Evolutionary conservation across 2,888 invertebrate genomes (phyloP).

Genomic region (Polia nebulosa): DNA sequence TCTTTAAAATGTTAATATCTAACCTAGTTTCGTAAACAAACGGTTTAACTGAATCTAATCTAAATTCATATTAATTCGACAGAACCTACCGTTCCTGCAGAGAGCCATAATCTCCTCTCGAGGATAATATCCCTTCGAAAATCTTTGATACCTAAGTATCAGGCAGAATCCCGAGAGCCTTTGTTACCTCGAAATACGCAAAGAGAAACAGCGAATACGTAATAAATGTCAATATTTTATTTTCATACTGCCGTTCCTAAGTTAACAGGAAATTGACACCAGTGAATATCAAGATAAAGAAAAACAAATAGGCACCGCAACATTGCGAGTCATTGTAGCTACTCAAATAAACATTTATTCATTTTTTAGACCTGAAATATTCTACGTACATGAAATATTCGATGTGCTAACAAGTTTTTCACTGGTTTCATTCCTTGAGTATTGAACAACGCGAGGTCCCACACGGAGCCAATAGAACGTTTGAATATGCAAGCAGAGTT

Average conservation of each 20-base stretch:
- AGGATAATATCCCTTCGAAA: slow-evolving; percentile 69
- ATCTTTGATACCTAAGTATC: slow-evolving; percentile 73
- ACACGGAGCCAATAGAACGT: slow-evolving; percentile 45
- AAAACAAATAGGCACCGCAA: slow-evolving; percentile 20
- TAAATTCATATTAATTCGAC: slow-evolving; percentile 50
- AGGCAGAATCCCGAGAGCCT: slow-evolving; percentile 69
- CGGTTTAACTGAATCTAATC: slow-evolving; percentile 21
- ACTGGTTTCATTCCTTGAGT: slow-evolving; percentile 36
- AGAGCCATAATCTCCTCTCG: slow-evolving; percentile 67
- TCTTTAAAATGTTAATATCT: not conserved
- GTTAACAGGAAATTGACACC: slow-evolving; percentile 54
- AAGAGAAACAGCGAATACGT: slow-evolving; percentile 52
- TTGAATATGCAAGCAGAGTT: slow-evolving; percentile 55
- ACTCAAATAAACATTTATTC: slow-evolving; percentile 1
- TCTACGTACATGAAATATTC: not conserved
- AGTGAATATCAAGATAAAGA: slow-evolving; percentile 22
- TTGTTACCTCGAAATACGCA: slow-evolving; percentile 67
- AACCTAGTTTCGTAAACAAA: slow-evolving; percentile 17
- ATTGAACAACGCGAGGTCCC: slow-evolving; percentile 32
- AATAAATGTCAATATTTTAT: slow-evolving; percentile 59
- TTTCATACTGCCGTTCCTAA: slow-evolving; percentile 39
- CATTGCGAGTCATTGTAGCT: slow-evolving; percentile 1
- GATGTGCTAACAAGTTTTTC: slow-evolving; percentile 32
- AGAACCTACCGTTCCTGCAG: slow-evolving; percentile 47
- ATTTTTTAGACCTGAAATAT: slow-evolving; percentile 8